Evolutionary conservation across 2,888 invertebrate species (phyloP), one percentile per base, ranked within the genome.

Genomic region (Agapostemon virescens): DNA sequence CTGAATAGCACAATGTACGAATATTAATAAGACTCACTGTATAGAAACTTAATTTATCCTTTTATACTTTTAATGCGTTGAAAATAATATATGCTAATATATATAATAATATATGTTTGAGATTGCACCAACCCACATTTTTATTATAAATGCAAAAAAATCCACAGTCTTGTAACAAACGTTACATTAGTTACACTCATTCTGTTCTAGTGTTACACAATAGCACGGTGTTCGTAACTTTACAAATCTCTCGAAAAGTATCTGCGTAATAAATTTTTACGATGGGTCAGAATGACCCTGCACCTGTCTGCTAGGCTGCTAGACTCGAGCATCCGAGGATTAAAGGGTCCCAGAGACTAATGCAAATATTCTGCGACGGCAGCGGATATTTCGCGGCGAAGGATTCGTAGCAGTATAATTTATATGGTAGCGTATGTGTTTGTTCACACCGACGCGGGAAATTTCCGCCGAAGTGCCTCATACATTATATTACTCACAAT

Each of bases 281-380:
- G 64, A 55, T 26, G 17, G 55, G 55, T 15, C 55, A 26, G 26
- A 26, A 55, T 55, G 55, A 55, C 55, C 55, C 26, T 26, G 55
- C 55, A 26, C 55, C 26, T 26, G 55, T 55, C 55, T 55, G 55
- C 26, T 1, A 26, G 55, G 55, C 26, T 55, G 17, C 26, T 55
- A 55, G 55, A 17, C 55, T 55, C 55, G 26, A 55, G 26, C 55
- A 26, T 55, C 55, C 26, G 55, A 55, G 55, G 55, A 55, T 55
- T 55, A 55, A 55, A 55, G 26, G 55, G 55, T 30, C 26, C 55
- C 55, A 17, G 26, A 55, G 55, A 55, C 55, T 26, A 55, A 55
- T 55, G 55, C 26, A 55, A 55, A 55, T 55, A 55, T 55, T 55
- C 55, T 55, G 55, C 55, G 55, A 55, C 55, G 55, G 55, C 26